These are phyloP conservation scores for Tetraodon nigroviridis DNA, from an alignment of 2,113 vertebrate genomes.

Conservation along the genomic window DNA sequence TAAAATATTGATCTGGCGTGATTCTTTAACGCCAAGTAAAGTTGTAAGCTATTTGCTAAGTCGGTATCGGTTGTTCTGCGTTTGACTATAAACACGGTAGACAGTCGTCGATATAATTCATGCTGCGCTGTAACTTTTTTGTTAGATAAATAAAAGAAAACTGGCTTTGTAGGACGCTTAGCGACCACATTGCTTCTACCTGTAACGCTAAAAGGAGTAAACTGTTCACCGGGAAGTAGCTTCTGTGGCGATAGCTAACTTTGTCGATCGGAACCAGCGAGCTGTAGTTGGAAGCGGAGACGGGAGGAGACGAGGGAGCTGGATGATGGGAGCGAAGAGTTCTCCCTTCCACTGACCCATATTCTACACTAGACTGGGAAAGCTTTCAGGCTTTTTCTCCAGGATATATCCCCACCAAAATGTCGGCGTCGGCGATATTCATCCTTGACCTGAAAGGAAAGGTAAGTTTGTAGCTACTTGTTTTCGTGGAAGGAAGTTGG, in stretches of 20 bases:
- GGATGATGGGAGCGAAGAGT: slow-evolving; percentile 51
- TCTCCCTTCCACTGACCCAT: slow-evolving; percentile 42
- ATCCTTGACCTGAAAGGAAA: slow-evolving; percentile 81
- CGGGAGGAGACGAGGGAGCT: slow-evolving; percentile 30
- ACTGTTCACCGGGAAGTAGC: not conserved
- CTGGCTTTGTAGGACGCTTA: not conserved
- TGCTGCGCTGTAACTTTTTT: not conserved
- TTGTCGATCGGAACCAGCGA: slow-evolving; percentile 33
- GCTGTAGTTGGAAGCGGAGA: slow-evolving; percentile 11
- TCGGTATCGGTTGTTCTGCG: too few relatives aligned
- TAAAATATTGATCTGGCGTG: too few relatives aligned
- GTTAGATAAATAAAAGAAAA: not conserved
- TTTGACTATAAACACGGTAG: too few relatives aligned
- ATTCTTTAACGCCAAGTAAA: too few relatives aligned
- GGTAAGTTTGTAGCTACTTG: slow-evolving; percentile 70
- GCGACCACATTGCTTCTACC: too few relatives aligned
- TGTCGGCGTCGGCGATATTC: slow-evolving; percentile 80
- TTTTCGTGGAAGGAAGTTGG: slow-evolving; percentile 43
- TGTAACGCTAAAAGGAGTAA: not conserved
- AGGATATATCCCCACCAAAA: slow-evolving; percentile 38
- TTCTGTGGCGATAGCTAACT: not conserved
- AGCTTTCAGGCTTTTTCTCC: slow-evolving; percentile 1
- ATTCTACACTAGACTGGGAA: slow-evolving; percentile 21
- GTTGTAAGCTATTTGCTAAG: too few relatives aligned
- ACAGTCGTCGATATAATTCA: too few relatives aligned